Conservation (phyloP, 2,888 invertebrate species). For the Chrysolina americana region DNA sequence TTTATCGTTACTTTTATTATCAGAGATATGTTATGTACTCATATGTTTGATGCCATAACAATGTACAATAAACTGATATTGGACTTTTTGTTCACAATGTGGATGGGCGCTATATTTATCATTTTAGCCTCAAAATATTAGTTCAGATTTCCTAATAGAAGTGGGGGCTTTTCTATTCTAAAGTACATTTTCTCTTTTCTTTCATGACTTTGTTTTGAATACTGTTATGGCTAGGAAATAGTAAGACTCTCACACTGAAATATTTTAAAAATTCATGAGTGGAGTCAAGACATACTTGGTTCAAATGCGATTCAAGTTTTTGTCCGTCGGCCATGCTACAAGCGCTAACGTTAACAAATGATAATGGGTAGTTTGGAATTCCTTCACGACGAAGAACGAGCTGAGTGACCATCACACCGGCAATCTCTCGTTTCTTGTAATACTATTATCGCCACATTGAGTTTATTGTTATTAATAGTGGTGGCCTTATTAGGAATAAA, state of each 20-base stretch:
- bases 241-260: conserved; percentile 21
- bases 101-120: too few species aligned
- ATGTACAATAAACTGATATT: too few species aligned
- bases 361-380: conserved; percentile 69
- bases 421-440: conserved; percentile 66
- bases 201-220: background rate
- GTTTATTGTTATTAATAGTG: conserved; percentile 71
- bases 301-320: conserved; percentile 49
- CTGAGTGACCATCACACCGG: conserved; percentile 49
- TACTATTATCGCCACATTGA: conserved; percentile 71
- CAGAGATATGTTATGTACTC: too few species aligned
- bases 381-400: conserved; percentile 61
- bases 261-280: conserved; percentile 46
- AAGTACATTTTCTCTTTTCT: background rate
- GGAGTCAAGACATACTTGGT: conserved; percentile 35
- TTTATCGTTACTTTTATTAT: too few species aligned
- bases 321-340: conserved; percentile 59
- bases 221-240: conserved; percentile 2
- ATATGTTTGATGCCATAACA: too few species aligned
- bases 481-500: conserved; percentile 67
- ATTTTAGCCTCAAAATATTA: too few species aligned
- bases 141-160: too few species aligned
- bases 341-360: conserved; percentile 67
- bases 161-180: background rate
- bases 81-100: too few species aligned